Evolutionary conservation across 2,888 invertebrate species (phyloP).

Genomic region (Cosmorhoe ocellata): DNA sequence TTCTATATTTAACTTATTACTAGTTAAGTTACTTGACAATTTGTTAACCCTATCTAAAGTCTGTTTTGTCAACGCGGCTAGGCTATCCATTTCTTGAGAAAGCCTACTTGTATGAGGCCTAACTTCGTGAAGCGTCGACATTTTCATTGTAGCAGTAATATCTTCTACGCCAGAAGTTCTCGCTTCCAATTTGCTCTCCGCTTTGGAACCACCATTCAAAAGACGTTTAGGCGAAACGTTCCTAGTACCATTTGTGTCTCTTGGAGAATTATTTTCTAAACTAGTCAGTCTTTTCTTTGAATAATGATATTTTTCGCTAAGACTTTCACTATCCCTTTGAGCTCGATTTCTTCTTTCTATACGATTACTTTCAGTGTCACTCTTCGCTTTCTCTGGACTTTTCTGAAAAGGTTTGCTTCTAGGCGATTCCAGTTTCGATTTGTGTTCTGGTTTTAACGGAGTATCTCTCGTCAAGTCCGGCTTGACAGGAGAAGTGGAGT

Average conservation of each 20-base stretch:
- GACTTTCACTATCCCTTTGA: conserved; percentile 77
- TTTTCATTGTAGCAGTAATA: conserved; percentile 56
- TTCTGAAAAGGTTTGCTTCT: conserved; percentile 54
- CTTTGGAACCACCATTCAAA: conserved; percentile 56
- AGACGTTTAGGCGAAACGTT: conserved; percentile 62
- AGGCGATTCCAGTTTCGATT: conserved; percentile 58
- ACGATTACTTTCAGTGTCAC: conserved; percentile 69
- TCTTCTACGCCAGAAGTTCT: conserved; percentile 54
- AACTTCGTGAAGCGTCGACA: conserved; percentile 76
- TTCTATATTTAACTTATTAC: conserved; percentile 73
- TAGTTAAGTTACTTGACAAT: conserved; percentile 81
- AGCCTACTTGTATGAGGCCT: conserved; percentile 70
- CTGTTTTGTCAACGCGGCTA: conserved; percentile 85
- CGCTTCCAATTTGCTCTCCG: conserved; percentile 51
- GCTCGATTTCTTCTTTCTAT: conserved; percentile 74
- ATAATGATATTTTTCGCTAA: conserved; percentile 79
- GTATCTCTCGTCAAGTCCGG: conserved; percentile 59
- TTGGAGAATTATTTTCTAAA: conserved; percentile 76
- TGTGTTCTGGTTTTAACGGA: conserved; percentile 52
- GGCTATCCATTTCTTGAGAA: conserved; percentile 84
- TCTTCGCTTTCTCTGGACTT: conserved; percentile 72
- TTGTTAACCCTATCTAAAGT: conserved; percentile 86
- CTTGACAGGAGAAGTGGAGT: conserved; percentile 66
- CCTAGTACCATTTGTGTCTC: conserved; percentile 65
- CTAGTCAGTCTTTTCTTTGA: conserved; percentile 83